A percentile compares a stretch with the other conserved stretches of the same genome.
These are phyloP conservation scores for Hippoglossus hippoglossus DNA, from an alignment of 2,797 vertebrate species.

Conservation along the genomic window DNA sequence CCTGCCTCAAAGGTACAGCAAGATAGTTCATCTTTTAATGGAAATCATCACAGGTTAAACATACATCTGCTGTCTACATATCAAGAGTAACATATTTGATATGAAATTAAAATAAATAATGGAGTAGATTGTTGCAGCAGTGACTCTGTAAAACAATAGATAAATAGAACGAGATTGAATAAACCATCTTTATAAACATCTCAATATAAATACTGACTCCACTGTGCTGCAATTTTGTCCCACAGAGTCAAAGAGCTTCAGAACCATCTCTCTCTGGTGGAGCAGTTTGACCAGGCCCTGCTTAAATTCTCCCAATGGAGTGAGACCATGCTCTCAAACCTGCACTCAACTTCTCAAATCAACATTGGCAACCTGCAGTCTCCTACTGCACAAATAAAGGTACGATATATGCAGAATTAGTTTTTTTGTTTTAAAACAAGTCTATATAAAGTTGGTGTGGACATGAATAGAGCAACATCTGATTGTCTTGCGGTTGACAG, in stretches of 20 bases:
- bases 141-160: background rate
- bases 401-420: conserved; percentile 58
- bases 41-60: background rate
- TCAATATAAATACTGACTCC: background rate
- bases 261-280: conserved; percentile 84
- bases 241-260: conserved; percentile 88
- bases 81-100: background rate
- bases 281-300: conserved; percentile 89
- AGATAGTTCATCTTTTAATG: background rate
- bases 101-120: too few relatives aligned
- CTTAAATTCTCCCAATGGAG: conserved; percentile 94
- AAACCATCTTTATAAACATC: background rate
- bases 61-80: background rate
- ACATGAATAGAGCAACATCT: background rate
- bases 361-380: conserved; percentile 84
- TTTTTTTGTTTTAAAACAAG: background rate
- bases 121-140: background rate
- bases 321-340: conserved; percentile 88
- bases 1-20: conserved; percentile 88
- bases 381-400: conserved; percentile 86
- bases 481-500: conserved; percentile 72
- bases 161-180: background rate
- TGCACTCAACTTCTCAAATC: conserved; percentile 89
- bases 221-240: background rate
- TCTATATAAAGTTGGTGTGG: background rate